These are phyloP conservation scores for Antedon mediterranea DNA, from an alignment of 53 echinoderm and acorn worm species.

Conservation along the genomic window DNA sequence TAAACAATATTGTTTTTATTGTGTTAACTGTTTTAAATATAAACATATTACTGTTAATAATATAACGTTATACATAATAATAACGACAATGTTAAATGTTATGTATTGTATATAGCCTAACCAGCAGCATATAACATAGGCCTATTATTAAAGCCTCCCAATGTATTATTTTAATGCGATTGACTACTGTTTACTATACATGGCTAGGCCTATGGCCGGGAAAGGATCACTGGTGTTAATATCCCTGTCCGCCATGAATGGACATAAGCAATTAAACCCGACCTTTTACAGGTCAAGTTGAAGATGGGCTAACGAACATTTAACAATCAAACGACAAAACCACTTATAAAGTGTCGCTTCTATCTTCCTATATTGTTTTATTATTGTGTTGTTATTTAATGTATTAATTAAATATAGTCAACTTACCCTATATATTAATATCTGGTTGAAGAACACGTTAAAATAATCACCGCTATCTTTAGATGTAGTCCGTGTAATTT, in stretches of 20 bases:
- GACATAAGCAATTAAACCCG: not conserved
- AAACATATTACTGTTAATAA: no score
- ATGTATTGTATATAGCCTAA: no score
- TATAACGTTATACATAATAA: no score
- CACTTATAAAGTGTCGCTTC: not conserved
- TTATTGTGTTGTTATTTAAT: no score
- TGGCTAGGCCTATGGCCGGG: not conserved
- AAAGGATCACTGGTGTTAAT: not conserved
- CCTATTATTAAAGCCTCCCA: no score
- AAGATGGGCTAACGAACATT: not conserved
- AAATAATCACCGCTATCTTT: not conserved
- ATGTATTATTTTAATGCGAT: no score
- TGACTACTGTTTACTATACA: no score
- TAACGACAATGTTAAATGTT: no score
- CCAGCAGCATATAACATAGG: no score
- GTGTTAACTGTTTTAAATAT: no score
- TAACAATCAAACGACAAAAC: not conserved
- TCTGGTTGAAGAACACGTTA: not conserved
- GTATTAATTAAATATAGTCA: not conserved
- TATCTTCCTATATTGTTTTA: no score
- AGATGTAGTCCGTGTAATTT: not conserved
- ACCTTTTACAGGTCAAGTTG: not conserved
- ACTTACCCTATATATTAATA: not conserved
- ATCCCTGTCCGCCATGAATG: not conserved
- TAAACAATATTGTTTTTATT: no score